Base-by-base conservation (phyloP, 2,888 invertebrate species). In the Metacarcinus magister region DNA sequence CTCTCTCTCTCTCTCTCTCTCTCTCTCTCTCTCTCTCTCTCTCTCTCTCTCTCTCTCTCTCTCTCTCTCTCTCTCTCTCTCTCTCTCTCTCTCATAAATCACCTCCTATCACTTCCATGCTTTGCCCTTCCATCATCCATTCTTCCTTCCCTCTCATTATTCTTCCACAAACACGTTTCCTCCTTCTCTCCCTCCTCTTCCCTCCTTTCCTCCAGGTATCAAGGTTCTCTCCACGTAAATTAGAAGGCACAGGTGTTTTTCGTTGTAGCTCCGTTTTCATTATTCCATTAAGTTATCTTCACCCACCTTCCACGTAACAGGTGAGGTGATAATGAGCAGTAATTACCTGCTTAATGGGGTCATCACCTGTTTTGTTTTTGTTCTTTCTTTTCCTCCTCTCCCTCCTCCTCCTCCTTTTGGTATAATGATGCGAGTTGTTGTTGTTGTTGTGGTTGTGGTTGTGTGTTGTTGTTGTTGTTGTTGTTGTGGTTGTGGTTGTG, bases 11-110 rank as follows among this genome's bases (percentile, higher is more conserved):
- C 67, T 67, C 67, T 67, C 67, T 67, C 60, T 60, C 60, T 60
- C 60, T 60, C 60, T 60, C 60, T 60, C 67, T 67, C 43, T 91
- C 91, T 91, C 91, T 91, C 91, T 91, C 91, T 91, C 39, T 91
- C 91, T 91, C 91, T 44, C 44, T 91, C 91, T 44, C 44, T 91
- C 44, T 91, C 91, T 91, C 91, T 91, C 44, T 44, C 91, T 91
- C 91, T 46, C 39, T 91, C 44, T 43, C 91, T 91, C 44, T 32
- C 44, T 91, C 91, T 91, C 44, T 44, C 23, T 44, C 44, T 44
- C 91, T 67, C 67, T 67, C n/a, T 67, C n/a, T 67, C 67, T 67
- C 67, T n/a, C n/a, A 23, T 67, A 67, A 67, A 67, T 23, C n/a
- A 67, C n/a, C n/a, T 7, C 67, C n/a, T 67, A 5, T 67, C 67